These are phyloP conservation scores for Coilia nasus DNA, from an alignment of 2,797 vertebrate species.

Conservation along the genomic window DNA sequence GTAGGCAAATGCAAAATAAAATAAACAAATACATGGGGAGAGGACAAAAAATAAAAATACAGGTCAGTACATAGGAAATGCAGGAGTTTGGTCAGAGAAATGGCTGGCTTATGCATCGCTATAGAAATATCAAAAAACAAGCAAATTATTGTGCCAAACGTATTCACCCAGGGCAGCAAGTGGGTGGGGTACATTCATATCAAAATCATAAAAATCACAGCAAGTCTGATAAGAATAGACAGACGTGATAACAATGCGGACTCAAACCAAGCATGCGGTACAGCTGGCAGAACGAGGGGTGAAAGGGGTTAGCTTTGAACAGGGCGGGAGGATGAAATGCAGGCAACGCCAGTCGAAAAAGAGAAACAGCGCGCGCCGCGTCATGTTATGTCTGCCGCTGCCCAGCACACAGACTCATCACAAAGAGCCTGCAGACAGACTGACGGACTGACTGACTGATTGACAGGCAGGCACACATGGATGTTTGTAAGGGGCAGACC, in stretches of 20 bases:
- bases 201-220: slow-evolving; percentile 78
- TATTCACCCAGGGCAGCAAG: slow-evolving; percentile 91
- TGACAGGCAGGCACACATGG: neutral
- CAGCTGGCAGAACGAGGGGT: slow-evolving; percentile 75
- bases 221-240: slow-evolving; percentile 68
- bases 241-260: slow-evolving; percentile 61
- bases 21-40: slow-evolving; percentile 68
- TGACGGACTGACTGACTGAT: neutral
- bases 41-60: slow-evolving; percentile 97
- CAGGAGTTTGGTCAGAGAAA: slow-evolving; percentile 99
- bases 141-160: slow-evolving; percentile 90
- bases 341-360: neutral
- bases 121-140: slow-evolving; percentile 68
- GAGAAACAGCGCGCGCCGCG: too few species aligned
- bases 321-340: slow-evolving; percentile 30
- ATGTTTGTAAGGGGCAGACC: slow-evolving; percentile 14
- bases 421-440: neutral
- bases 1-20: slow-evolving; percentile 67
- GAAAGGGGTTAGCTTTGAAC: slow-evolving; percentile 65
- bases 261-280: slow-evolving; percentile 67
- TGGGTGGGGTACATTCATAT: slow-evolving; percentile 90
- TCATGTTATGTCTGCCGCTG: slow-evolving; percentile 65
- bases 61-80: slow-evolving; percentile 99
- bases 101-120: slow-evolving; percentile 94
- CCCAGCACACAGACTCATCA: neutral